Evolutionary conservation across 2,888 invertebrate genomes (phyloP), one percentile per base, ranked within the genome.

Genomic region (Amblyjoppa fuscipennis): DNA sequence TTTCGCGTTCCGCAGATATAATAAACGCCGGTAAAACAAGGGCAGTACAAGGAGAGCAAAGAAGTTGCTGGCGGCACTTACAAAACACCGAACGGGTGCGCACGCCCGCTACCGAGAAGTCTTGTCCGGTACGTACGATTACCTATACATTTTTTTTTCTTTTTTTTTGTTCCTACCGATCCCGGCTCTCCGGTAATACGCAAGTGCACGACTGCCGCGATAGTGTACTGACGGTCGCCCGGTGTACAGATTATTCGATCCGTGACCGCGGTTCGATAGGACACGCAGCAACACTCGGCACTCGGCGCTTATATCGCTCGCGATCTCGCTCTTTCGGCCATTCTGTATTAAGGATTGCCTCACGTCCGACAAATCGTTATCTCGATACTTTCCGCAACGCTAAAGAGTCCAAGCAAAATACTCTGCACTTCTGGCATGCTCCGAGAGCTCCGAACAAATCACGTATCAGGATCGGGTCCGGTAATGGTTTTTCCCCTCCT

Each of bases 361-460:
- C 82, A 78, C 80, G 86, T 69, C 75, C 79, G 86, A 86, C 84
- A 87, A 90, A 88, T 90, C 89, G 83, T 87, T 89, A 87, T 88
- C 78, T 81, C 82, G 59, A 71, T 70, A 84, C 82, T 45, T 45
- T 81, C 81, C 51, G 76, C 81, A 83, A 75, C 79, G 75, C 59
- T 68, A 70, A 41, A 75, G 49, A 70, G 16, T 73, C 28, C 41
- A 20, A 38, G 31, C 7, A 20, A 25, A 25, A n/a, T 53, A 66
- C 25, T 38, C 16, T 68, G 16, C 59, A 13, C 41, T 56, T 28
- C 49, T 31, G 28, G 25, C 31, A 16, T 56, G 34, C 45, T 64
- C 41, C 20, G 34, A 28, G 38, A 71, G 38, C 68, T 49, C 64
- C 20, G 74, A 69, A 84, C 84, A 75, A 86, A 84, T 86, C 86